A percentile compares a stretch with the other conserved stretches of the same genome.
Evolutionary conservation across 2,113 vertebrate genomes (phyloP).

Genomic region (Hyla sarda): DNA sequence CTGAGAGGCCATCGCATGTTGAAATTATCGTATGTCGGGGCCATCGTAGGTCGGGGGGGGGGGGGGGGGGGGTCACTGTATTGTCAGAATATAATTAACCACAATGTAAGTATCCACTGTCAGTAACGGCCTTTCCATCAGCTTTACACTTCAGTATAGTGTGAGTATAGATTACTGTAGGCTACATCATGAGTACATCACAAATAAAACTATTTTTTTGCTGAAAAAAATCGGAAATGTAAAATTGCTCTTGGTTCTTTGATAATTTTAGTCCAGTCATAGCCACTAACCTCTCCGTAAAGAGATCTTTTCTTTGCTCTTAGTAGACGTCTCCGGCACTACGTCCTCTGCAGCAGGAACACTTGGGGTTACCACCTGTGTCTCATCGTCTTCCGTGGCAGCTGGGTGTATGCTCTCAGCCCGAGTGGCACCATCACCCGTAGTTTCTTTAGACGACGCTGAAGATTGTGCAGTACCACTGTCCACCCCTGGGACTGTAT

Average conservation of each 20-base stretch:
- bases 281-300: slow-evolving; percentile 4
- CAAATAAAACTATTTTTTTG: background rate
- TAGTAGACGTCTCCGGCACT: background rate
- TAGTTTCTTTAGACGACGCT: background rate
- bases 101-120: too few relatives aligned
- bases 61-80: too few relatives aligned
- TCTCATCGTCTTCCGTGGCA: background rate
- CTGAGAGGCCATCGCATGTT: too few relatives aligned
- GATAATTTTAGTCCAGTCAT: background rate
- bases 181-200: too few relatives aligned
- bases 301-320: background rate
- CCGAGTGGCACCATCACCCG: background rate
- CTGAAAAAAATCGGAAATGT: background rate
- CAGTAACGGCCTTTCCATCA: too few relatives aligned
- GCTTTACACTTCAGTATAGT: too few relatives aligned
- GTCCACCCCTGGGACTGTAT: background rate
- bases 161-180: too few relatives aligned
- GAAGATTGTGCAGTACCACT: background rate
- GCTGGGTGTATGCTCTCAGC: background rate
- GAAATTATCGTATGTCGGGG: too few relatives aligned
- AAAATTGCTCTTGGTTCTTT: background rate
- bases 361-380: background rate
- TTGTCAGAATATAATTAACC: too few relatives aligned
- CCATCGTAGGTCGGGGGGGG: too few relatives aligned
- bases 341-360: background rate